phyloP scores from a whole-genome alignment of 2,797 vertebrate genomes.

The Uromys caudimaculatus region DNA sequence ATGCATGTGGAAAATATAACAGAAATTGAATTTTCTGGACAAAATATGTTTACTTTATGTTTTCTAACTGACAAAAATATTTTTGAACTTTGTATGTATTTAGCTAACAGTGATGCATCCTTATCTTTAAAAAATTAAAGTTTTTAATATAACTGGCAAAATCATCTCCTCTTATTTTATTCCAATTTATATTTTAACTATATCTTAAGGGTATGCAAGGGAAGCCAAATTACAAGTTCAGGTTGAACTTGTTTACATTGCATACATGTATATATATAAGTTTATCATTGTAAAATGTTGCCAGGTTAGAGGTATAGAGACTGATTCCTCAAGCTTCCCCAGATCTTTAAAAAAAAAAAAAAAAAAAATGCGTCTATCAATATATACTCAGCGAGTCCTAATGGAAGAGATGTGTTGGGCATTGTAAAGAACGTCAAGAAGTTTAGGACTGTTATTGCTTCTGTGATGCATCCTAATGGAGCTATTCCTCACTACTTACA shows the following conservation, averaged over 20 bases:
- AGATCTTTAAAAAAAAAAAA: constrained; percentile 21
- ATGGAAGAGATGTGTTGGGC: neutral
- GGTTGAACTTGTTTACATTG: neutral
- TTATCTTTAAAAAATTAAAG: neutral
- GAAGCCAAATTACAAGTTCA: neutral
- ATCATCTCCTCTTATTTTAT: neutral
- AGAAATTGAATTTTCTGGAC: constrained; percentile 2
- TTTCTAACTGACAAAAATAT: neutral
- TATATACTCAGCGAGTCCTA: neutral
- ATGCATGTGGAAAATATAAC: neutral
- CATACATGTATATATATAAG: neutral
- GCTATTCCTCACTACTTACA: neutral
- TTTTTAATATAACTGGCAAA: neutral
- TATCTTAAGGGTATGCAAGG: neutral
- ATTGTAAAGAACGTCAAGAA: neutral
- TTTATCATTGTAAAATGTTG: neutral
- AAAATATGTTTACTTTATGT: constrained; percentile 35
- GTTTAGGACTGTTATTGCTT: neutral
- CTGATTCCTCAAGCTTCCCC: accelerated
- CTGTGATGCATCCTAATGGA: neutral
- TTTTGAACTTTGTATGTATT: neutral
- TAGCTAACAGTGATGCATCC: neutral
- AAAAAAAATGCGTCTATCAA: neutral
- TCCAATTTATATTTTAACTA: neutral
- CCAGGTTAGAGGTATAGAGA: neutral